Evolutionary conservation across 2,888 invertebrate genomes (phyloP).

Genomic region (Trichopoda pennipes): DNA sequence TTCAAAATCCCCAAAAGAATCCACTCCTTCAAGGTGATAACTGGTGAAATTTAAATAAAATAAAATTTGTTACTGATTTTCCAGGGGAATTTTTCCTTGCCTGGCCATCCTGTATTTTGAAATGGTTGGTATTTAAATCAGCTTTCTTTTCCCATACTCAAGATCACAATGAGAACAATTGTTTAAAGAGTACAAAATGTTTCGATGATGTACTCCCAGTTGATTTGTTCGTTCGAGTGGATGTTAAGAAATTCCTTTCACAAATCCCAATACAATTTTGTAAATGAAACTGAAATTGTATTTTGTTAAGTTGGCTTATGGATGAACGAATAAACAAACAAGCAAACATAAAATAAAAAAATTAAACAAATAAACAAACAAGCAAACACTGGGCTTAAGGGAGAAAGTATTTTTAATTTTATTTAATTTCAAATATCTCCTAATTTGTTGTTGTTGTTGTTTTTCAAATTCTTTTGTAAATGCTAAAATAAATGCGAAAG

Average conservation of each 20-base stretch:
- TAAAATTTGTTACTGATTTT: conserved; percentile 11
- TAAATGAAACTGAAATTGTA: conserved; percentile 60
- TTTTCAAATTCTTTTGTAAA: conserved; percentile 6
- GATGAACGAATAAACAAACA: not conserved
- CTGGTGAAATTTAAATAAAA: conserved; percentile 36
- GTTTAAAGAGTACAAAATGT: not conserved
- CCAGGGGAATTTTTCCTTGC: not conserved
- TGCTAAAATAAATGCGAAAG: conserved; percentile 5
- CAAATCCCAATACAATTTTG: not conserved
- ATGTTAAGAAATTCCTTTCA: conserved; percentile 10
- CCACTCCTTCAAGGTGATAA: conserved; percentile 10
- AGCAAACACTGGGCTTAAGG: conserved; percentile 22
- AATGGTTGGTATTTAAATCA: conserved; percentile 8
- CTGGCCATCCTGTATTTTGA: not conserved
- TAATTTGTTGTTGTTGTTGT: conserved; percentile 53
- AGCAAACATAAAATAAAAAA: too few relatives aligned
- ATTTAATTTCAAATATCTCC: conserved; percentile 31
- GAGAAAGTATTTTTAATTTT: conserved; percentile 30
- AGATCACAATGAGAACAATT: conserved; percentile 1
- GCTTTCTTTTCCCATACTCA: conserved; percentile 29
- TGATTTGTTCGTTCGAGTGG: conserved; percentile 34
- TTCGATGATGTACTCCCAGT: not conserved
- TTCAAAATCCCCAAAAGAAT: conserved; percentile 9
- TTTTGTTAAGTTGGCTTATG: conserved; percentile 45
- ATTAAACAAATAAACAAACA: conserved; percentile 40